Base-by-base conservation (phyloP, 2,113 vertebrate genomes). In the Edolisoma coerulescens region DNA sequence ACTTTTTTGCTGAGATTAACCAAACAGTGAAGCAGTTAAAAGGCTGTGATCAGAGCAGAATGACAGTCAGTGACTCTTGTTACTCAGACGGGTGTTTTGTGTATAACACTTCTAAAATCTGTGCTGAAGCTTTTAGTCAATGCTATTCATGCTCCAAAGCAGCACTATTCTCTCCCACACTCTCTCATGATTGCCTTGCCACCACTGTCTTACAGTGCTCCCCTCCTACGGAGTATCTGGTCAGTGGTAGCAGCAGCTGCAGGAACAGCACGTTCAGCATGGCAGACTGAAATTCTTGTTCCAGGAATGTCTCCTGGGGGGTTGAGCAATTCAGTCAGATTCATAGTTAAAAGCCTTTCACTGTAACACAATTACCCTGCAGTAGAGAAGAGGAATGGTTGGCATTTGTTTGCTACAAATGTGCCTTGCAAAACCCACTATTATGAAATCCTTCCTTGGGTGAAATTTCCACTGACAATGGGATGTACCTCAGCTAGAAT, bases 231-330 rank as follows among this genome's bases (percentile, higher is more conserved):
- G 80, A 71, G 54, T 70, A 82, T 95, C 87, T 94, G 85, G 94
- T 97, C 95, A 94, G 93, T 64, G 75, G 71, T 44, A 84, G 70
- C 94, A 96, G 90, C 95, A 97, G 91, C 90, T 96, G 95, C 91
- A 49, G 86, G 89, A 97, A 91, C 93, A 95, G 79, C 26, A 18
- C 2, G 49, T 95, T 90, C 90, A 78, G 74, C 91, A 27, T 93
- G 93, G 94, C 96, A 97, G 95, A 97, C 95, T 86, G 85, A 93
- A 97, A 96, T 96, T 97, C 96, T 95, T 86, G 95, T 90, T 96
- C 95, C 92, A 96, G 96, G 97, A 97, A 97, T 97, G 97, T 96
- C 92, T 97, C 94, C 91, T 94, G 49, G 73, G 95, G 89, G 85
- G 42, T 93, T 97, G 89, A 95, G 96, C 95, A 97, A 97, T 90